Base-by-base conservation (phyloP, 2,797 vertebrate genomes). In the Lepilemur septentrionalis region DNA sequence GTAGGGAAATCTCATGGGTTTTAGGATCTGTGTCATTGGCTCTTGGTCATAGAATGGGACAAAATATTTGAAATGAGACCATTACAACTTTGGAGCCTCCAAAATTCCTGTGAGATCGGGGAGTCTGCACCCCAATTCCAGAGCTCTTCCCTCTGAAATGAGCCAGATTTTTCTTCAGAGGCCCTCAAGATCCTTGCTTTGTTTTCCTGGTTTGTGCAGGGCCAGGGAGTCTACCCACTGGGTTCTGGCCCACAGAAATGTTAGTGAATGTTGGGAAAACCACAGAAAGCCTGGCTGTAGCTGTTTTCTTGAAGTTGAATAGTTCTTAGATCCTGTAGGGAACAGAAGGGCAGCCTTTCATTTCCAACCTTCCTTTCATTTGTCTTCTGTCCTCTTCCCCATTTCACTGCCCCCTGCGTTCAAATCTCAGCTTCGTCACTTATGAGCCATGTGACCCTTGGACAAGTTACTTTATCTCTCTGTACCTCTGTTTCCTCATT, bases 41-140 rank as follows among this genome's bases (percentile, higher is more conserved):
- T 61, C 32, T 80, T 52, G 25, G 13, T 75, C 25, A 85, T 89
- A 20, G 67, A 93, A 46, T 32, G 61, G 67, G 35, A 89, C 20
- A 81, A 89, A 92, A 63, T 88, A 95, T 63, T 93, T 94, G 41
- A 73, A 90, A 75, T 88, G 43, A 61, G 61, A 28, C 65, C 57
- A 70, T 57, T 79, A 28, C 30, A 57, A 79, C 2, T 93, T 55
- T 30, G 59, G 25, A 22, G 18, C 41, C 57, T 88, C 38, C 7
- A 63, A 50, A 94, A 92, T 95, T 80, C 67, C 73, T 61, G 6
- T 41, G 80, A 76, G 32, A 78, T 23, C 80, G 79, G 63, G 59
- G 35, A 13, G 15, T 88, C 89, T 50, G 15, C 10, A 32, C 23
- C 61, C 90, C 32, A 43, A 13, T 17, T 35, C 52, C 50, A 1